These are phyloP conservation scores for Lophura swinhoii DNA, from an alignment of 2,797 vertebrate genomes.

Conservation along the genomic window DNA sequence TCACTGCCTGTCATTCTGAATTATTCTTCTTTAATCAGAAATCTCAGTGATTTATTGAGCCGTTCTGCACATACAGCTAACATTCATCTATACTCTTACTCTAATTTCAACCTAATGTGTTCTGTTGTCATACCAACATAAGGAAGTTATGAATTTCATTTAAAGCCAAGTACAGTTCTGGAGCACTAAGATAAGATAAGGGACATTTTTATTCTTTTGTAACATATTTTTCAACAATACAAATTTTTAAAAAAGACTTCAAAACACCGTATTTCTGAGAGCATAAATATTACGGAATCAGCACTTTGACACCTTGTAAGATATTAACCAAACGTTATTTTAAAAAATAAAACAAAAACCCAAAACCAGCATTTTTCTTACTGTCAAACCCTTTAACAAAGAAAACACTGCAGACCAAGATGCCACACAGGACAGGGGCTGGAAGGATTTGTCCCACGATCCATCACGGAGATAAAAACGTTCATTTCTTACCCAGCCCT, in stretches of 20 bases:
- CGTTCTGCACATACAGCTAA: background rate
- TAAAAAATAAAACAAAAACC: background rate
- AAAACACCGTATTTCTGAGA: background rate
- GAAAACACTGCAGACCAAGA: background rate
- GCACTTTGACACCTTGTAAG: background rate
- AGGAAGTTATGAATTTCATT: constrained; percentile 35
- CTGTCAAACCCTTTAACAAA: background rate
- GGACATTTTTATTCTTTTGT: background rate
- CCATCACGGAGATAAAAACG: rapidly evolving
- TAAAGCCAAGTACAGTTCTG: background rate
- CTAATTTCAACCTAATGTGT: constrained; percentile 24
- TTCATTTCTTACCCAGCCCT: background rate
- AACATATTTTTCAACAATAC: background rate
- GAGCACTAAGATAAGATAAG: background rate
- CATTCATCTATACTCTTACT: constrained; percentile 24
- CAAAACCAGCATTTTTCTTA: background rate
- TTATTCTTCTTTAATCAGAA: constrained; percentile 18
- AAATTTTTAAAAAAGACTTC: background rate
- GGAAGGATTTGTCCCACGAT: background rate
- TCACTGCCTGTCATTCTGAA: background rate
- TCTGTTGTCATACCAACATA: constrained; percentile 16
- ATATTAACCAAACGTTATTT: background rate
- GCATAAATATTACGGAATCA: background rate
- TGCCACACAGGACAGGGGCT: background rate
- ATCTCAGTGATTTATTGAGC: constrained; percentile 24